Base-by-base conservation (phyloP, 2,888 invertebrate genomes). In the Beris morrisii region DNA sequence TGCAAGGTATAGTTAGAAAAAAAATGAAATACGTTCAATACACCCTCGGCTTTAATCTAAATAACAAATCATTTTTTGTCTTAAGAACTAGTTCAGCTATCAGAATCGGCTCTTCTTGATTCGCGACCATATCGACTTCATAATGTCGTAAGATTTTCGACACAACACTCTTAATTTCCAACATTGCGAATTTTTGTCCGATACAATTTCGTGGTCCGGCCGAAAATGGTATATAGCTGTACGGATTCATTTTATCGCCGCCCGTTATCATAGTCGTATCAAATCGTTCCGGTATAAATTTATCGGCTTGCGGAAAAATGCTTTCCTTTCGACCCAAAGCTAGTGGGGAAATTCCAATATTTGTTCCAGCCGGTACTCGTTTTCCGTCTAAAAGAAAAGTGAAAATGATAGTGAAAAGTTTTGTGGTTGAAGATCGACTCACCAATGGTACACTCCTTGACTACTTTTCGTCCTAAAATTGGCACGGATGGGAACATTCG, bases 151-250 rank as follows among this genome's bases (percentile, higher is more conserved):
- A 67, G 2, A 80, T 74, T 73, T 79, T 80, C 0, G 77, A 72
- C 4, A 76, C 73, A 28, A 79, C 71, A 5, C 76, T 75, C 69
- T 81, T 81, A 4, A 79, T 77, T 72, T 81, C 81, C 31, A 80
- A 66, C 71, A 80, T 74, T 32, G 81, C 81, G 64, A 81, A 81
- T 67, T 78, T 79, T 67, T 81, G 81, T 1, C 80, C 80, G 71
- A 81, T 80, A 67, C 81, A 80, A 70, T 81, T 80, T 5, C 81
- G 76, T 7, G 80, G 75, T 0, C 81, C 81, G 0, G 80, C 81
- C 13, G 79, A 79, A 56, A 81, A 81, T 5, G 81, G 81, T 65
- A 81, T 78, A 67, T 76, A 79, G 3, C 77, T 76, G 65, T 77
- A 81, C 0, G 80, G 79, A 71, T 78, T 80, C 31, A 73, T 72